These are phyloP conservation scores for Sebastes baramenuke DNA, from an alignment of 2,797 vertebrate genomes.

Conservation along the genomic window DNA sequence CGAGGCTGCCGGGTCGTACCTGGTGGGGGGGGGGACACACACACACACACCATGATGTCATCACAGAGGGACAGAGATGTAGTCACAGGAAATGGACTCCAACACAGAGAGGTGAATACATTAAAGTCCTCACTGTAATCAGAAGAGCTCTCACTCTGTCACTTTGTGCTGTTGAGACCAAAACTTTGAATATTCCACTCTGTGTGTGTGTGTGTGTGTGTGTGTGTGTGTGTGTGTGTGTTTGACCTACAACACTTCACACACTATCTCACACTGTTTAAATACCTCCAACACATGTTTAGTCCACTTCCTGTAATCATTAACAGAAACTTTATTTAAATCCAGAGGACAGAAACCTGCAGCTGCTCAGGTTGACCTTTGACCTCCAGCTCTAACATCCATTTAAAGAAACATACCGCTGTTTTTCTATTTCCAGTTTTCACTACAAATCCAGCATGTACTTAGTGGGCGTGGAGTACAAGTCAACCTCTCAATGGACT, in stretches of 20 bases:
- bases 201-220: background rate
- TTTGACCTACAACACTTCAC: background rate
- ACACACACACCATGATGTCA: slow-evolving; percentile 13
- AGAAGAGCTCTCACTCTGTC: background rate
- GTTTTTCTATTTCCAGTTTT: background rate
- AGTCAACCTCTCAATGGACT: background rate
- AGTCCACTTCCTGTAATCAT: slow-evolving; percentile 6
- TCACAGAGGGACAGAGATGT: background rate
- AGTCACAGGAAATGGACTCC: background rate
- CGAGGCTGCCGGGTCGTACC: slow-evolving; percentile 94
- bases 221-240: background rate
- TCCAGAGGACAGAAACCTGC: background rate
- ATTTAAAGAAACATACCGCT: background rate
- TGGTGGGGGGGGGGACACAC: slow-evolving; percentile 36
- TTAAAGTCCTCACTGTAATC: background rate
- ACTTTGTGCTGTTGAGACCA: background rate
- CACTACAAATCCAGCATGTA: background rate
- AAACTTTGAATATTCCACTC: background rate
- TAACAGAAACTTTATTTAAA: slow-evolving; percentile 2
- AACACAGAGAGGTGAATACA: background rate
- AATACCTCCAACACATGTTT: background rate
- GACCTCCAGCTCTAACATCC: background rate
- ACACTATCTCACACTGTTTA: background rate
- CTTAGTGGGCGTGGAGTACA: background rate
- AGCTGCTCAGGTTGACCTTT: slow-evolving; percentile 2